A percentile compares a stretch with the other conserved stretches of the same genome.
phyloP scores from a whole-genome alignment of 2,113 vertebrate genomes.

The Gobio gobio region DNA sequence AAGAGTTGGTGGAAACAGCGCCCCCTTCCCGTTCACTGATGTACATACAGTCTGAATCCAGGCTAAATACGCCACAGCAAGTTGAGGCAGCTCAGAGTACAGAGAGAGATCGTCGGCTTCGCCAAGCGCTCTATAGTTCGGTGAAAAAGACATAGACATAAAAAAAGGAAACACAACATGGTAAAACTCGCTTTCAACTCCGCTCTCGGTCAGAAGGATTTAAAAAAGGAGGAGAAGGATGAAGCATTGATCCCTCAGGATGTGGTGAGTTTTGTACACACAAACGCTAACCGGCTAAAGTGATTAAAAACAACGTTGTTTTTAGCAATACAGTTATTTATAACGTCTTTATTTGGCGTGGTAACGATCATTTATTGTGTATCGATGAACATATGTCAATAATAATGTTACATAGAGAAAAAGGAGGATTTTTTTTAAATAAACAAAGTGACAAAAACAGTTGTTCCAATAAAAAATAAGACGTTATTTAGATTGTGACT shows the following conservation, averaged over 20 bases:
- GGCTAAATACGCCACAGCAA: conserved; percentile 57
- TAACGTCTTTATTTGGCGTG: neutral
- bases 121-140: neutral
- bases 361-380: neutral
- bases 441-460: neutral
- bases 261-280: conserved; percentile 53
- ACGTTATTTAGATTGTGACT: neutral
- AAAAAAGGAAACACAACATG: conserved; percentile 30
- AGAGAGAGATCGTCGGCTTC: conserved; percentile 20
- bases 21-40: neutral
- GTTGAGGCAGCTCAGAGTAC: neutral
- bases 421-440: neutral
- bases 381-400: neutral
- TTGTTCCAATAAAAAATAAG: neutral
- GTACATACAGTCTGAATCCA: neutral
- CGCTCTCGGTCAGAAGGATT: conserved; percentile 58
- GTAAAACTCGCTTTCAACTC: conserved; percentile 62
- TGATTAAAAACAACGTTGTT: neutral
- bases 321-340: neutral
- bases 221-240: conserved; percentile 51
- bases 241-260: conserved; percentile 59
- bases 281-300: conserved; percentile 2
- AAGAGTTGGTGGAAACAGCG: neutral
- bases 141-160: neutral
- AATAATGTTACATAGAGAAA: neutral